phyloP scores from a whole-genome alignment of 2,888 invertebrate genomes.

The Galerucella nymphaeae region DNA sequence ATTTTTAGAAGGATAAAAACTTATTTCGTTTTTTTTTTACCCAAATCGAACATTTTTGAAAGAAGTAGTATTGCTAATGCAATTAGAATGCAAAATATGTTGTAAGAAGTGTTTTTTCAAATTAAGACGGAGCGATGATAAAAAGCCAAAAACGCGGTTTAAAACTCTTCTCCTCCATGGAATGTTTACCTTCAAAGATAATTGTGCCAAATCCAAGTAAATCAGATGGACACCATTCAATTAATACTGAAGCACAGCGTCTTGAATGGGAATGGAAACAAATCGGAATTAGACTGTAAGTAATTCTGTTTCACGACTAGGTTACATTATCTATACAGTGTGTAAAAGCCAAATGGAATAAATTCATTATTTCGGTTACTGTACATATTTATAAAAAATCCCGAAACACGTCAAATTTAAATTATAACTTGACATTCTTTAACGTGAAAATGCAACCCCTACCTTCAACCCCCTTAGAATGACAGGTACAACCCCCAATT shows the following conservation, averaged over 20 bases:
- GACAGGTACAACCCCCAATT: no score
- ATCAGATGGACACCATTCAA: slow-evolving; percentile 52
- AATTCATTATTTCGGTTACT: no score
- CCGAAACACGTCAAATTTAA: no score
- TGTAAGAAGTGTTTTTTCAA: neutral
- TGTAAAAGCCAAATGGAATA: no score
- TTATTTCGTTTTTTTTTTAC: no score
- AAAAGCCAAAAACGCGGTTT: slow-evolving; percentile 48
- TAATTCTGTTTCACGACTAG: neutral
- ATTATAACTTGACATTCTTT: no score
- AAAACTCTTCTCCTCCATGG: slow-evolving; percentile 56
- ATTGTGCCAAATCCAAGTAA: slow-evolving; percentile 50
- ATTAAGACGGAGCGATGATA: slow-evolving; percentile 43
- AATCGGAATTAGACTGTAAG: slow-evolving; percentile 27
- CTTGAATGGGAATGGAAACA: slow-evolving; percentile 30
- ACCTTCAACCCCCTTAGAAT: no score
- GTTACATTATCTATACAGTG: no score
- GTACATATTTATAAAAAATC: no score
- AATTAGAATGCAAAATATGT: neutral
- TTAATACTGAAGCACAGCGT: slow-evolving; percentile 2
- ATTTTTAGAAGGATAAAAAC: no score
- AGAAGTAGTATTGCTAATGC: neutral
- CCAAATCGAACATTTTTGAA: neutral
- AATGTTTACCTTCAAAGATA: slow-evolving; percentile 53
- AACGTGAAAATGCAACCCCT: no score